These are phyloP conservation scores for Zootermopsis nevadensis DNA, from an alignment of 2,888 invertebrate genomes.

Conservation along the genomic window DNA sequence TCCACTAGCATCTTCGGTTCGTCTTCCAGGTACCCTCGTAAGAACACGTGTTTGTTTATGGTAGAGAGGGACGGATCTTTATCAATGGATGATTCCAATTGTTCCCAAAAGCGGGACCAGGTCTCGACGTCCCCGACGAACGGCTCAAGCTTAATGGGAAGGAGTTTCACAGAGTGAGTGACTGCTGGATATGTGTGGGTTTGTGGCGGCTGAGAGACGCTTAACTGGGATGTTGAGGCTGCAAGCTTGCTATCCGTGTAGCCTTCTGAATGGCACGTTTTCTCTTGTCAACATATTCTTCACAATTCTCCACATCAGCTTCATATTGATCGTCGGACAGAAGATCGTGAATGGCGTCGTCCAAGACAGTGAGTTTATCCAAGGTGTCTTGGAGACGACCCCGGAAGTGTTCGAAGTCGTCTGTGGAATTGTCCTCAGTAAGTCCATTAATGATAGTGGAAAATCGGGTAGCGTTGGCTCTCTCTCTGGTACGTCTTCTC, in stretches of 20 bases:
- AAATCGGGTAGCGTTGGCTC: slow-evolving; percentile 1
- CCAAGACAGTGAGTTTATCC: background rate
- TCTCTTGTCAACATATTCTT: too few relatives aligned
- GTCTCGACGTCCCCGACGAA: background rate
- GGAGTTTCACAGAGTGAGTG: background rate
- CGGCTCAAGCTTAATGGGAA: background rate
- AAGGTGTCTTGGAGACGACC: slow-evolving; percentile 4
- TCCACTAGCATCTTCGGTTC: slow-evolving; percentile 30
- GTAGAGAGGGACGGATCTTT: slow-evolving; percentile 18
- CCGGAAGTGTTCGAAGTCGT: background rate
- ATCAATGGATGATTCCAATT: slow-evolving; percentile 9
- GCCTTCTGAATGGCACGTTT: too few relatives aligned
- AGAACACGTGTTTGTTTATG: slow-evolving; percentile 28
- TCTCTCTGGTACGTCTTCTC: background rate
- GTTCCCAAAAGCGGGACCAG: background rate
- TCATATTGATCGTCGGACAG: background rate
- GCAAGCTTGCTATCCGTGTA: too few relatives aligned
- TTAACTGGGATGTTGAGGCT: too few relatives aligned
- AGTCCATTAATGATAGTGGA: background rate
- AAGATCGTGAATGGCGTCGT: background rate
- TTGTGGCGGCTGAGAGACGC: background rate
- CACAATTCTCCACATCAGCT: too few relatives aligned
- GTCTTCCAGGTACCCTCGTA: slow-evolving; percentile 6
- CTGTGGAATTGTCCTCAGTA: background rate
- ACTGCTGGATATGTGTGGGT: background rate